Evolutionary conservation across 1,140 invertebrate species (phyloP).

Genomic region (Pseudomyrmex cubaensis): DNA sequence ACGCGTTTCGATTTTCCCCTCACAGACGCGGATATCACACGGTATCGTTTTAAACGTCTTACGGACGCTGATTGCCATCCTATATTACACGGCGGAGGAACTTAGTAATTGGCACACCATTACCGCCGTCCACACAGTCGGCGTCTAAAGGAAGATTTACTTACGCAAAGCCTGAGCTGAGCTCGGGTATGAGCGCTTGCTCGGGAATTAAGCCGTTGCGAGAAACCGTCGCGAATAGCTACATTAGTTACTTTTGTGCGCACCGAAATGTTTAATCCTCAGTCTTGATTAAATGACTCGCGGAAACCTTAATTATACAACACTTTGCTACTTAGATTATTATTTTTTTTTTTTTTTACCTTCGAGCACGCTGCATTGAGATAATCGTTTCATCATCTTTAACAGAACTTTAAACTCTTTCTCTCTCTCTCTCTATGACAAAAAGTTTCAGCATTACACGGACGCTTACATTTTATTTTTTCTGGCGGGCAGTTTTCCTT

Average conservation of each 20-base stretch:
- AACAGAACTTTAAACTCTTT: no score
- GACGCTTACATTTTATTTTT: background rate
- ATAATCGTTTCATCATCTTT: no score
- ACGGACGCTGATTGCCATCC: conserved; percentile 29
- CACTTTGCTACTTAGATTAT: conserved; percentile 4
- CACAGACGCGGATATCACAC: conserved; percentile 47
- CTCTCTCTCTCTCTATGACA: no score
- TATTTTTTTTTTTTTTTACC: no score
- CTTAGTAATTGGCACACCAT: conserved; percentile 28
- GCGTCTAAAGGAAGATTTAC: conserved; percentile 47
- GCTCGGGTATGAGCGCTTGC: conserved; percentile 21
- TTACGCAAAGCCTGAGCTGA: conserved; percentile 44
- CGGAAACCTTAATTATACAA: conserved; percentile 11
- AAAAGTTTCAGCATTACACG: no score
- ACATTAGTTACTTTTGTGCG: conserved; percentile 52
- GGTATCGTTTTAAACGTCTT: conserved; percentile 55
- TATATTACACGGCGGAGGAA: conserved; percentile 7
- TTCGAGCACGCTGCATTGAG: no score
- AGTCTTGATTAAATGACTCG: conserved; percentile 40
- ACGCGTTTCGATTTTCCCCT: conserved; percentile 38
- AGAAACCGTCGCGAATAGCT: conserved; percentile 30
- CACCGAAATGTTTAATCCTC: conserved; percentile 17
- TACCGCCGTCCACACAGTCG: conserved; percentile 10
- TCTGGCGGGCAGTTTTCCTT: no score
- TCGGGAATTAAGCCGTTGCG: conserved; percentile 42